These are phyloP conservation scores for Tenthredo amoena DNA, from an alignment of 2,888 invertebrate genomes.

Conservation along the genomic window DNA sequence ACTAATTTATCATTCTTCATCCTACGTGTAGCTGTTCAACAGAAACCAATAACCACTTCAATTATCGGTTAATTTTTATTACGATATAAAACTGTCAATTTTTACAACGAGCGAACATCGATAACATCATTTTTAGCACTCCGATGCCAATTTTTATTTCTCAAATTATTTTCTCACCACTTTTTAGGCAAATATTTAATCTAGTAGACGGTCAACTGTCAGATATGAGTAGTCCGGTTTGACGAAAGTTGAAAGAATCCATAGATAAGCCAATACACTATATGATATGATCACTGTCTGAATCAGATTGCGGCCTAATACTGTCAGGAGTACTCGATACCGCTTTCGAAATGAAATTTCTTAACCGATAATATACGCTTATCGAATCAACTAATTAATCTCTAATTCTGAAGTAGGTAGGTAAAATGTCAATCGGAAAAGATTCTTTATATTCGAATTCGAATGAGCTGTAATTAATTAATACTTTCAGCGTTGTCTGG, in stretches of 20 bases:
- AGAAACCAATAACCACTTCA: background rate
- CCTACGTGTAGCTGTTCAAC: background rate
- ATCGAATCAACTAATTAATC: background rate
- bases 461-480: background rate
- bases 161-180: too few relatives aligned
- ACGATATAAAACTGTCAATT: background rate
- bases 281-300: background rate
- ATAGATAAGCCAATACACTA: too few relatives aligned
- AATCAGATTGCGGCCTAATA: background rate
- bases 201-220: background rate
- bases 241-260: background rate
- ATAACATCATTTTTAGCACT: background rate
- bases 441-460: background rate
- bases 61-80: background rate
- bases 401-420: background rate
- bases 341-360: background rate
- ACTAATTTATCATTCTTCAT: background rate
- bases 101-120: background rate
- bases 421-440: background rate
- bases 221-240: background rate
- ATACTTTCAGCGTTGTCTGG: background rate
- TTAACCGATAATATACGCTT: background rate
- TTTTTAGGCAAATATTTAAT: too few relatives aligned
- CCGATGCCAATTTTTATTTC: too few relatives aligned
- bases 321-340: background rate